Conservation (phyloP, 2,888 invertebrate genomes). For the Caenorhabditis drosophilae region DNA sequence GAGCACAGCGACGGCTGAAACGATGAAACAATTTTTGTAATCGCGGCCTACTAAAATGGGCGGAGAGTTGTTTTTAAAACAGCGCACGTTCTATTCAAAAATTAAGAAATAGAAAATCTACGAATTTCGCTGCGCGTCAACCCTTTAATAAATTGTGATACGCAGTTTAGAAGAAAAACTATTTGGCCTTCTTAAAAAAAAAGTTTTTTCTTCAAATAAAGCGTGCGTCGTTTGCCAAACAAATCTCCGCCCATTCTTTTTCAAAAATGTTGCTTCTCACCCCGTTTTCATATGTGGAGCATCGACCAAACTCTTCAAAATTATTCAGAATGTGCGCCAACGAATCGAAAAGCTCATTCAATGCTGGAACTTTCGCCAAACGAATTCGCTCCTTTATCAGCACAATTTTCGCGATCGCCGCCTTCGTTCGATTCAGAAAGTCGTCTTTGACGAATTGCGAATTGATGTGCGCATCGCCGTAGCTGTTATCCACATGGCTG, state of each 20-base stretch:
- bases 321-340: conserved; percentile 28
- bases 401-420: conserved; percentile 45
- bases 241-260: background rate
- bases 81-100: no score
- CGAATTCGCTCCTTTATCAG: conserved; percentile 39
- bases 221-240: no score
- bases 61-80: no score
- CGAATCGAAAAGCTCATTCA: conserved; percentile 31
- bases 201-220: no score
- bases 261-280: conserved; percentile 12
- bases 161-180: background rate
- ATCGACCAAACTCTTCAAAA: conserved; percentile 18
- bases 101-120: background rate
- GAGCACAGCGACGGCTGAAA: conserved; percentile 49
- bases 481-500: conserved; percentile 57
- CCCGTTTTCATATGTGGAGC: conserved; percentile 40
- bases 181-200: no score
- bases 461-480: conserved; percentile 55
- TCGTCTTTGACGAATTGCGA: conserved; percentile 27
- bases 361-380: conserved; percentile 30
- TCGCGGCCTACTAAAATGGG: no score
- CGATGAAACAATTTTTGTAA: background rate
- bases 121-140: background rate
- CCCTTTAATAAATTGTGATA: no score
- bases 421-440: conserved; percentile 35